phyloP scores from a whole-genome alignment of 2,888 invertebrate genomes.

The Pecten maximus region DNA sequence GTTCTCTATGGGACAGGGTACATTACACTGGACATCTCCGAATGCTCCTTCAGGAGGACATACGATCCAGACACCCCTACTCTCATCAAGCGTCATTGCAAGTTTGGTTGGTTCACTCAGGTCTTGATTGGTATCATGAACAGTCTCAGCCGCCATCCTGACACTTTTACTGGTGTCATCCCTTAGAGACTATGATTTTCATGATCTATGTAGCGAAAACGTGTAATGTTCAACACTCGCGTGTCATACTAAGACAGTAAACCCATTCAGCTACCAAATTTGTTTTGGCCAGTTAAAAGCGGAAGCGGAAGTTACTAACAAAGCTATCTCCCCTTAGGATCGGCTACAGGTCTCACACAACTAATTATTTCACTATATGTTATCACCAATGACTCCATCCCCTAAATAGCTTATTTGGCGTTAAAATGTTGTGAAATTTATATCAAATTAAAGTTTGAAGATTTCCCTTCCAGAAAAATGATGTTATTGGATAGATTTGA shows the following conservation, averaged over 20 bases:
- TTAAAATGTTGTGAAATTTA: too few relatives aligned
- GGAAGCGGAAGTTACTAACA: background rate
- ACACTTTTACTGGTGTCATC: background rate
- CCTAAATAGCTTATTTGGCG: too few relatives aligned
- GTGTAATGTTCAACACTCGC: background rate
- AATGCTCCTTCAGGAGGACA: constrained; percentile 45
- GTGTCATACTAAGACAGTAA: background rate
- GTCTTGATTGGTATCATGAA: background rate
- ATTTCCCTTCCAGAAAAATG: too few relatives aligned
- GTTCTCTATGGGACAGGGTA: constrained; percentile 41
- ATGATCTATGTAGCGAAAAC: background rate
- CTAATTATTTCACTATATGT: too few relatives aligned
- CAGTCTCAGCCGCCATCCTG: background rate
- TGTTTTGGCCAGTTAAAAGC: background rate
- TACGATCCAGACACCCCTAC: constrained; percentile 31
- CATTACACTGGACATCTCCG: constrained; percentile 38
- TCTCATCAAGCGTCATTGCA: background rate
- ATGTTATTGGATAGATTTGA: too few relatives aligned
- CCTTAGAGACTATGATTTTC: background rate
- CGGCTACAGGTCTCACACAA: too few relatives aligned
- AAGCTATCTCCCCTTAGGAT: too few relatives aligned
- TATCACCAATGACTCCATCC: too few relatives aligned
- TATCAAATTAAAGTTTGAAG: too few relatives aligned
- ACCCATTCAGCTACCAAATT: background rate
- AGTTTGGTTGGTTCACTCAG: background rate